Percentiles rank a stretch among this genome's conserved stretches.
Conservation (phyloP, 2,113 vertebrate species). For the Mustela lutreola region DNA sequence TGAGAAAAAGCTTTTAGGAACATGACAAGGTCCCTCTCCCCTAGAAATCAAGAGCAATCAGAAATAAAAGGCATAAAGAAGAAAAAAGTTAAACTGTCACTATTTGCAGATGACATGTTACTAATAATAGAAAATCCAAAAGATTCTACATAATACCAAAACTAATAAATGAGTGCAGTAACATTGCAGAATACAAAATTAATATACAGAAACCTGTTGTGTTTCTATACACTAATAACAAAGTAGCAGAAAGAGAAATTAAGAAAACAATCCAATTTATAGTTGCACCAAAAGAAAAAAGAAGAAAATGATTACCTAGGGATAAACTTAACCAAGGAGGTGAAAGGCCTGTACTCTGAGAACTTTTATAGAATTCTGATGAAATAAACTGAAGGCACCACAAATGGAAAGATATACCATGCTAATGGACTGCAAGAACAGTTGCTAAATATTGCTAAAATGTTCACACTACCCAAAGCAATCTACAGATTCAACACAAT, state of each 20-base stretch:
- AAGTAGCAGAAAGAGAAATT: neutral
- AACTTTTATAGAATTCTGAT: neutral
- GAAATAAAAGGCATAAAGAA: neutral
- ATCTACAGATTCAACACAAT: neutral
- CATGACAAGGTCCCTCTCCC: neutral
- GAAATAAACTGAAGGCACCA: neutral
- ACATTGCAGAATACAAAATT: neutral
- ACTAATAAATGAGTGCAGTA: neutral
- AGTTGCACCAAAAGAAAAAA: neutral
- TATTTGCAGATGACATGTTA: neutral
- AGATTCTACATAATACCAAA: neutral
- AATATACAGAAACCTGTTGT: neutral
- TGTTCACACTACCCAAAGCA: neutral
- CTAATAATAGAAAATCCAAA: neutral
- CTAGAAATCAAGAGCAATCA: neutral
- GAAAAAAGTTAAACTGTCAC: neutral
- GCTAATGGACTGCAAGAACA: neutral
- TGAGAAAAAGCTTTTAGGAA: neutral
- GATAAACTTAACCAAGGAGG: neutral
- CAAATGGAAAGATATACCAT: neutral
- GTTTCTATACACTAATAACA: neutral
- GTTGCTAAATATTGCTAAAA: neutral
- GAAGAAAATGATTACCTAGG: neutral
- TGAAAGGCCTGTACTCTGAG: neutral
- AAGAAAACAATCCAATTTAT: neutral